Base-by-base conservation (phyloP, 2,113 vertebrate species). In the Lycaon pictus region DNA sequence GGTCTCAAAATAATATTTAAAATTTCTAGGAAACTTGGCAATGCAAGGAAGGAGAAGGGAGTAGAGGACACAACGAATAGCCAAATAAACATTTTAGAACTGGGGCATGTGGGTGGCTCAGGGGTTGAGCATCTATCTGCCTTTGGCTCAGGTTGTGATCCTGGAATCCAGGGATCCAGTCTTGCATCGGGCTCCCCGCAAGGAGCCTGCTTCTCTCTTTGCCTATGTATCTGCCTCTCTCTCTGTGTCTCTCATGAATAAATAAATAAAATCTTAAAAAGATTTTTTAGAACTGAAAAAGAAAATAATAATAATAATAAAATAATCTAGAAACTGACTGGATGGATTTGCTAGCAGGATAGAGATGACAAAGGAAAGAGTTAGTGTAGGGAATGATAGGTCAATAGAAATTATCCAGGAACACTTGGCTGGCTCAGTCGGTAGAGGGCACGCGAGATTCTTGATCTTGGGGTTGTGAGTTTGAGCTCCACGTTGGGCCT, bases 41-140 rank as follows among this genome's bases (percentile, higher is more conserved):
- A 81, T 74, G 85, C 79, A 92, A 94, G 92, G 69, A 53, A 85
- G 15, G 37, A 48, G 37, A 92, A 94, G 92, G 69, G 43, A 85
- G 15, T 51, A 48, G 37, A 74, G 35, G 23, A 74, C 37, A 25
- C 35, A 74, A 48, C 3, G 23, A 88, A 60, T 80, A 58, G 48
- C 32, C 55, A 90, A 97, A 65, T 80, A 63, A 93, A 93, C 85
- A 72, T 29, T 90, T 93, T 62, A 85, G 69, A 96, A 82, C 11
- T 76, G 29, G 43, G 43, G 43, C 43, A 43, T 43, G 6, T 43
- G 43, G 43, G 43, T 43, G 7, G 43, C 43, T 43, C 43, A 43
- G 43, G 43, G 43, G 43, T 43, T 43, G 43, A 43, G 43, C 6
- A 43, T 43, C 43, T 43, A 43, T 43, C 43, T 43, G 43, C 43